A percentile compares a stretch with the other conserved stretches of the same genome.
Evolutionary conservation across 2,113 vertebrate genomes (phyloP).

Genomic region (Oxygymnocypris stewartii): DNA sequence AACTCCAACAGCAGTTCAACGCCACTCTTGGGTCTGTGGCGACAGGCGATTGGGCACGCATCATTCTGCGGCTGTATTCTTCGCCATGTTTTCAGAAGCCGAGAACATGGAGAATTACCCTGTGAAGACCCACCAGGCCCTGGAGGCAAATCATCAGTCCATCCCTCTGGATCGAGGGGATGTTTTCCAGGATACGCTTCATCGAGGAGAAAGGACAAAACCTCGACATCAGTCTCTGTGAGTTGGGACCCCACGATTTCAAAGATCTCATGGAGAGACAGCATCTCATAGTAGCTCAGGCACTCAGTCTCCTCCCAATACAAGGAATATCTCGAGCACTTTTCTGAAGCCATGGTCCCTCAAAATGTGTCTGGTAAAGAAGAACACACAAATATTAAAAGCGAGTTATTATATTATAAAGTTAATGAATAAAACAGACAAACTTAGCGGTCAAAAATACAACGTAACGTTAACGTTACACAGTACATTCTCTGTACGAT

Average conservation of each 20-base stretch:
- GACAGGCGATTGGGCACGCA: constrained; percentile 45
- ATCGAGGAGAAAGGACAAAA: constrained; percentile 84
- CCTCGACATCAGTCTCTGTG: constrained; percentile 82
- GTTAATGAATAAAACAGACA: not conserved
- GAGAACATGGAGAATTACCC: constrained; percentile 58
- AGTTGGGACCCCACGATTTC: constrained; percentile 86
- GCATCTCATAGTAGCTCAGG: constrained; percentile 85
- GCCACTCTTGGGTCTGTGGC: constrained; percentile 76
- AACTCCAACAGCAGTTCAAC: constrained; percentile 83
- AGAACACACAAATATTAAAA: not conserved
- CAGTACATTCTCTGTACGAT: not conserved
- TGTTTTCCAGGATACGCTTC: constrained; percentile 75
- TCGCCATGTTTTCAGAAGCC: constrained; percentile 72
- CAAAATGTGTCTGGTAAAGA: constrained; percentile 39
- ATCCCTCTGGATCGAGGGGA: constrained; percentile 75
- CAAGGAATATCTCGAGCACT: constrained; percentile 60
- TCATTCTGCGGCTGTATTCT: constrained; percentile 53
- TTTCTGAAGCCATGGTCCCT: constrained; percentile 64
- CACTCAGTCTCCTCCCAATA: constrained; percentile 88
- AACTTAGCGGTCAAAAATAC: not conserved
- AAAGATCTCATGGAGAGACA: constrained; percentile 86
- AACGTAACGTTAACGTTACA: not conserved
- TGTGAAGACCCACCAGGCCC: constrained; percentile 11
- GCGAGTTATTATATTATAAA: not conserved
- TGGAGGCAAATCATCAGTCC: constrained; percentile 65